A percentile compares a stretch with the other conserved stretches of the same genome.
phyloP scores from a whole-genome alignment of 2,888 invertebrate species.

The Aricia artaxerxes region DNA sequence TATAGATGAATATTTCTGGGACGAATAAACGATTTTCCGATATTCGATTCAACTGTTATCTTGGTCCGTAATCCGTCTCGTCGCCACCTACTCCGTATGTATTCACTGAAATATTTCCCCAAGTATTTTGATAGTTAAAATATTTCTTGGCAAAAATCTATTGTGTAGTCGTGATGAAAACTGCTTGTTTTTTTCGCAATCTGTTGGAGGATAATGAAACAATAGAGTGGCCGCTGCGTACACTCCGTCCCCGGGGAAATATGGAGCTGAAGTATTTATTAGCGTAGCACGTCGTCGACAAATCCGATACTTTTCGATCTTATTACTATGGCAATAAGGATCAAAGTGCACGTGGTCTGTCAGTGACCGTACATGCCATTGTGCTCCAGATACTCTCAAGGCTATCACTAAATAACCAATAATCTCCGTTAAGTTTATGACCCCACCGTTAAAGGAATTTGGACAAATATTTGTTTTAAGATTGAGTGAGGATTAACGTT shows the following conservation, averaged over 20 bases:
- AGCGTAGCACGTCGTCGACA: not conserved
- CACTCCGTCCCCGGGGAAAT: conserved; percentile 23
- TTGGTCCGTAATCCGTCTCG: not conserved
- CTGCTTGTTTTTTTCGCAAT: conserved; percentile 27
- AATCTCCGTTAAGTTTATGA: not conserved
- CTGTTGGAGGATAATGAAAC: conserved; percentile 26
- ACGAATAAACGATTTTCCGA: not conserved
- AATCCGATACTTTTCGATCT: not conserved
- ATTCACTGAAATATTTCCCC: not conserved
- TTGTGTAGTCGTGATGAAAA: conserved; percentile 10
- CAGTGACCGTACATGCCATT: conserved; percentile 11
- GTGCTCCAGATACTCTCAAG: conserved; percentile 18
- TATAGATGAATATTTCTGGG: no score
- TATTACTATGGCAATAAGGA: not conserved
- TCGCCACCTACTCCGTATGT: not conserved
- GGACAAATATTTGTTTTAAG: not conserved
- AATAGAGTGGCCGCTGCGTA: conserved; percentile 22
- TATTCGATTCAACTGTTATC: not conserved
- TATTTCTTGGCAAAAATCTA: not conserved
- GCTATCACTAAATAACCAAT: conserved; percentile 24
- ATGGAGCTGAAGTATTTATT: conserved; percentile 28
- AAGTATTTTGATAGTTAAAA: not conserved
- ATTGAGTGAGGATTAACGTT: not conserved
- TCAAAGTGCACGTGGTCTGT: not conserved
- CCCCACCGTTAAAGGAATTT: not conserved